Conservation (phyloP, 2,888 invertebrate species). For the Cynaeus angustus region DNA sequence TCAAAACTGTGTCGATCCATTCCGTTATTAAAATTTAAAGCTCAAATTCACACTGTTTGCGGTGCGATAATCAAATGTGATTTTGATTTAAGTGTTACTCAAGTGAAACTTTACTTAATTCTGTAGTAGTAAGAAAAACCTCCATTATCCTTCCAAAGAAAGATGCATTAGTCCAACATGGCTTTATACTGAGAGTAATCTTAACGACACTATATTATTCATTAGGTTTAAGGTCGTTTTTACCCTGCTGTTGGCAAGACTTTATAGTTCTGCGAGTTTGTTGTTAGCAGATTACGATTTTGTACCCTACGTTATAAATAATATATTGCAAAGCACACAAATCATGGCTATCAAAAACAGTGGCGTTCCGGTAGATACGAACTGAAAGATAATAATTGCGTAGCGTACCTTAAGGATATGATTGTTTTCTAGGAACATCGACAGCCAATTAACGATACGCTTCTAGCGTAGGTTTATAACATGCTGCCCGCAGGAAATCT, state of each 20-base stretch:
- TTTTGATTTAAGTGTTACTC: slow-evolving; percentile 21
- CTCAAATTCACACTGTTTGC: neutral
- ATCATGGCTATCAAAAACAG: slow-evolving; percentile 25
- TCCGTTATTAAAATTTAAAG: slow-evolving; percentile 38
- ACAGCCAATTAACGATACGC: slow-evolving; percentile 33
- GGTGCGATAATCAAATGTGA: slow-evolving; percentile 20
- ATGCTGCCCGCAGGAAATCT: slow-evolving; percentile 1
- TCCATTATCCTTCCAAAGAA: slow-evolving; percentile 20
- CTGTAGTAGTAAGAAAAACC: slow-evolving; percentile 27
- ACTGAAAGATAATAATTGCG: slow-evolving; percentile 6
- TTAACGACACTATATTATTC: slow-evolving; percentile 50
- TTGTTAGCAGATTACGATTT: slow-evolving; percentile 48
- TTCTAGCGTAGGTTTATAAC: slow-evolving; percentile 20
- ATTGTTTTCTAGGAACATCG: slow-evolving; percentile 28
- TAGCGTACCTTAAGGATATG: slow-evolving; percentile 12
- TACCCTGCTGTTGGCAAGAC: slow-evolving; percentile 27
- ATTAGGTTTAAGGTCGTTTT: slow-evolving; percentile 45
- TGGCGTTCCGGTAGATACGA: neutral
- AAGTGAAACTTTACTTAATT: slow-evolving; percentile 27
- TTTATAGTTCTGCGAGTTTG: slow-evolving; percentile 47
- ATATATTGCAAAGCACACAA: slow-evolving; percentile 25
- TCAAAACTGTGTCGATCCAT: slow-evolving; percentile 39
- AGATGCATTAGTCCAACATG: slow-evolving; percentile 42
- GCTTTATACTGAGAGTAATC: slow-evolving; percentile 35
- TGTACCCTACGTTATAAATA: slow-evolving; percentile 37